A percentile compares a stretch with the other conserved stretches of the same genome.
phyloP scores from a whole-genome alignment of 2,888 invertebrate species.

The Dascillus cervinus region DNA sequence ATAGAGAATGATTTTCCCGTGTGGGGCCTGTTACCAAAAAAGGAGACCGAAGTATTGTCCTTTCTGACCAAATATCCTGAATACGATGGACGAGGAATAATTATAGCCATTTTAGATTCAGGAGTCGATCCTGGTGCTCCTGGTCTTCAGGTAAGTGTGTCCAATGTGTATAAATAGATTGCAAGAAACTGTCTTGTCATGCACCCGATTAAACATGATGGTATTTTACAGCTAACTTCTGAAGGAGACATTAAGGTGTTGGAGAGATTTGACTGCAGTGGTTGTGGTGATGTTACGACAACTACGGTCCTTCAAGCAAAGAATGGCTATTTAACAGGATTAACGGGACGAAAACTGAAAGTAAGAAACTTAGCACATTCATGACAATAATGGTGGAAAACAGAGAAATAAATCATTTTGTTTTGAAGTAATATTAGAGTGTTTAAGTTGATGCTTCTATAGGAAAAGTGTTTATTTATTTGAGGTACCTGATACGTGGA shows the following conservation, averaged over 20 bases:
- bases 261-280: constrained; percentile 92
- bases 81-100: constrained; percentile 84
- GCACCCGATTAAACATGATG: constrained; percentile 2
- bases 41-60: constrained; percentile 83
- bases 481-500: constrained; percentile 75
- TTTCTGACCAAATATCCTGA: constrained; percentile 83
- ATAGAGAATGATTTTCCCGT: constrained; percentile 59
- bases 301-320: constrained; percentile 61
- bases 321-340: constrained; percentile 72
- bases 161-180: constrained; percentile 39
- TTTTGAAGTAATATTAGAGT: background rate
- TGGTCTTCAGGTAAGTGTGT: constrained; percentile 85
- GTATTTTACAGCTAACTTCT: constrained; percentile 59
- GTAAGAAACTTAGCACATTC: constrained; percentile 50
- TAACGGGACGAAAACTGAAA: constrained; percentile 83
- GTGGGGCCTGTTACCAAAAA: constrained; percentile 84
- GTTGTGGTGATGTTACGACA: constrained; percentile 94
- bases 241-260: constrained; percentile 89
- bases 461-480: constrained; percentile 11
- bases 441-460: background rate
- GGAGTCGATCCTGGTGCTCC: constrained; percentile 95
- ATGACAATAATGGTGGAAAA: background rate
- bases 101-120: constrained; percentile 95
- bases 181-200: background rate
- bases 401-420: background rate